These are phyloP conservation scores for Danio jaintianensis DNA, from an alignment of 2,797 vertebrate species.

Conservation along the genomic window DNA sequence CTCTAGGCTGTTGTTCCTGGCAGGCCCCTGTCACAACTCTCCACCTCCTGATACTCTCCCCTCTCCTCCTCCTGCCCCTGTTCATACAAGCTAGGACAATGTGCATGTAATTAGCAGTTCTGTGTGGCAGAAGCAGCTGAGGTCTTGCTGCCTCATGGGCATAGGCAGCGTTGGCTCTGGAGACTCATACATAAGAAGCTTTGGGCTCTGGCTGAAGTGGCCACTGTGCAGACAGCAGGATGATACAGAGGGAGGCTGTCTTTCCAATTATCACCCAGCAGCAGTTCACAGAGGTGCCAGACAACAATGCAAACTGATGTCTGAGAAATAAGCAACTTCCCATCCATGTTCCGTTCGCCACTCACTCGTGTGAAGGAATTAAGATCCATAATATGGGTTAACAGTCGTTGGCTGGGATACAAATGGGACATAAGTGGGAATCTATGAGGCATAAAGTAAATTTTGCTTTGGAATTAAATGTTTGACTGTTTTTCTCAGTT, in stretches of 20 bases:
- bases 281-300: constrained; percentile 56
- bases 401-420: constrained; percentile 47
- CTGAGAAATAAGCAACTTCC: constrained; percentile 49
- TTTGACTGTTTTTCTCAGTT: constrained; percentile 52
- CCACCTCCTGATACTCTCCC: constrained; percentile 34
- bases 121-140: constrained; percentile 44
- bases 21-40: constrained; percentile 44
- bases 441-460: constrained; percentile 53
- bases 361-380: constrained; percentile 45
- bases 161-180: constrained; percentile 19
- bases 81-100: constrained; percentile 56
- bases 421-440: constrained; percentile 48
- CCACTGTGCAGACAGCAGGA: constrained; percentile 42
- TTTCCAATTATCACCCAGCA: constrained; percentile 46
- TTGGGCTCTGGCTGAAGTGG: neutral
- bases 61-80: constrained; percentile 19
- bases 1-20: constrained; percentile 46
- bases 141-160: constrained; percentile 34
- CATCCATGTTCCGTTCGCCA: constrained; percentile 46
- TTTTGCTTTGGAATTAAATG: constrained; percentile 51
- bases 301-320: constrained; percentile 51
- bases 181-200: constrained; percentile 37
- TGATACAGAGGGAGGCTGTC: constrained; percentile 14
- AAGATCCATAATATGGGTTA: constrained; percentile 33
- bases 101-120: constrained; percentile 64